Evolutionary conservation across 2,113 vertebrate species (phyloP).

Genomic region (Antennarius striatus): DNA sequence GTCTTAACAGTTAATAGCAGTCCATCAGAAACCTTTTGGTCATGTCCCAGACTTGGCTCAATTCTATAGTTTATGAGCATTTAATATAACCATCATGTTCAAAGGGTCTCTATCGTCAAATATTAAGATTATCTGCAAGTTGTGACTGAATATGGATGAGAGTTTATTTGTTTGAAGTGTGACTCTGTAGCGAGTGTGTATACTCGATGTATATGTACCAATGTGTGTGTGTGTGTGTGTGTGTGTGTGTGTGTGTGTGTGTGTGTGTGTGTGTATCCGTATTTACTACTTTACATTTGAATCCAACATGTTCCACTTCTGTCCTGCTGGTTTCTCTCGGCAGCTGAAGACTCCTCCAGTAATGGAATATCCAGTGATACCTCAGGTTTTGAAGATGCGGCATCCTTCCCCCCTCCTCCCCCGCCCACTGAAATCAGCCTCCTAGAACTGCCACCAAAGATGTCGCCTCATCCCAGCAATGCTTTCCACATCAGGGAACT

Average conservation of each 20-base stretch:
- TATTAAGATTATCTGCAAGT: no score
- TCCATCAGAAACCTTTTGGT: no score
- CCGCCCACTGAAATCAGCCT: conserved; percentile 84
- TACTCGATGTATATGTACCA: no score
- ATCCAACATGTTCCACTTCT: conserved; percentile 20
- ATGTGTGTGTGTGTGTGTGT: background rate
- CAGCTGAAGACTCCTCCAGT: conserved; percentile 79
- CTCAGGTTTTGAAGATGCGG: conserved; percentile 79
- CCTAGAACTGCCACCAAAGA: conserved; percentile 85
- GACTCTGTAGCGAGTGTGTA: no score
- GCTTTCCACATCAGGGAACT: conserved; percentile 79
- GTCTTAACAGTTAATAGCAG: no score
- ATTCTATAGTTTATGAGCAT: no score
- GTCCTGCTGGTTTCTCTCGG: conserved; percentile 58
- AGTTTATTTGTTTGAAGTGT: no score
- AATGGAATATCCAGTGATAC: conserved; percentile 78
- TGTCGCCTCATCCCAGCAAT: conserved; percentile 58
- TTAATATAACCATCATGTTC: no score
- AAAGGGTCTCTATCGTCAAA: no score
- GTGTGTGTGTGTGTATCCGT: conserved; percentile 13
- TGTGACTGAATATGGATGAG: no score
- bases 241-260: conserved; percentile 17
- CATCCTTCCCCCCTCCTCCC: conserved; percentile 82
- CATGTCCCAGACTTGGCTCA: no score
- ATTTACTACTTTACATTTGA: conserved; percentile 36